Evolutionary conservation across 2,888 invertebrate genomes (phyloP), one percentile per base, ranked within the genome.

Genomic region (Lithophane leautieri): DNA sequence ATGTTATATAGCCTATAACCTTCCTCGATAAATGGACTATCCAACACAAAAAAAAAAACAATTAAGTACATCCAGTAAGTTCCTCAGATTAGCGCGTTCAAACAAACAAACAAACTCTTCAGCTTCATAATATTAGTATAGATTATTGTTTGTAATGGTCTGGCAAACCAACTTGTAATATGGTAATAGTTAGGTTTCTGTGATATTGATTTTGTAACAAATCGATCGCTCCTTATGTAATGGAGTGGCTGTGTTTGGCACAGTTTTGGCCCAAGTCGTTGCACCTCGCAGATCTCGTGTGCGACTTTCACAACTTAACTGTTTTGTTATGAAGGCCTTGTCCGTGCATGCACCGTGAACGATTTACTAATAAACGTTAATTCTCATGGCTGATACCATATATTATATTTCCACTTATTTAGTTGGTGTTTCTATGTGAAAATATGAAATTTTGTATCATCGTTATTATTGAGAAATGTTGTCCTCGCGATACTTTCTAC

Each of bases 401-500:
- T 74, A 71, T 72, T 70, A 70, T 74, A 71, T 72, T 70, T 60
- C 44, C 7, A 73, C 42, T 60, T 75, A 62, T 68, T 52, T 40
- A 47, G 72, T 71, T 62, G 28, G 22, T 60, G n/a, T 40, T 60
- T 50, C 25, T 68, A 56, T 76, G 80, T 70, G 79, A 81, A 87
- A 83, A 87, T 86, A 87, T 89, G 65, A 80, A 81, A 84, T 84
- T 87, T 87, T 86, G 81, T 86, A 89, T 90, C 89, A 89, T 90
- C 87, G 86, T 87, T 85, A 82, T 89, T 90, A 90, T 90, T 88
- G 88, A 90, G 88, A 87, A 83, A 88, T 83, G 77, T 79, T 89
- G 87, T 91, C 91, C 90, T 91, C 90, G 79, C 78, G 70, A 84
- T 86, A 89, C 92, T 93, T 93, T 93, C 93, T 91, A 91, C 88